Conservation (phyloP, 2,113 vertebrate species). For the Corythornis cristatus region DNA sequence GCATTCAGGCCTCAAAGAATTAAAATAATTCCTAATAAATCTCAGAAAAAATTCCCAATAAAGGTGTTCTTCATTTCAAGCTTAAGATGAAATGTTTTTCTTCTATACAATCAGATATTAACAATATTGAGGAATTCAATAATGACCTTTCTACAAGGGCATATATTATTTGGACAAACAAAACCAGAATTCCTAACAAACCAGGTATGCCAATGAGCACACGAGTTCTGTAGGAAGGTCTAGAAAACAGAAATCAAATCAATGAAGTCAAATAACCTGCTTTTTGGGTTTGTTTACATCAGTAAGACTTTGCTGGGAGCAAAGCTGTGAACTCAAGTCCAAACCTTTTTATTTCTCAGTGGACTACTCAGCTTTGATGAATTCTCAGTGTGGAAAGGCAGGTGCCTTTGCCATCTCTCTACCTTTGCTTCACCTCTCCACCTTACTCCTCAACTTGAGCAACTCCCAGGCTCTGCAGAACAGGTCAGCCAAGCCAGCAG, state of each 20-base stretch:
- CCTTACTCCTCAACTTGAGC: not conserved
- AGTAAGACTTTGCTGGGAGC: not conserved
- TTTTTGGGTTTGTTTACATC: not conserved
- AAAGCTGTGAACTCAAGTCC: not conserved
- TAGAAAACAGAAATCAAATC: not conserved
- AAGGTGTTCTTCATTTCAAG: not conserved
- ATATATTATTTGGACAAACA: not conserved
- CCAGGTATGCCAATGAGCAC: not conserved
- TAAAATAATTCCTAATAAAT: not conserved
- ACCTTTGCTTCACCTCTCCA: not conserved
- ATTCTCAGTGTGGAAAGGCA: rapidly evolving
- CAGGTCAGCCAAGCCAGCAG: not conserved
- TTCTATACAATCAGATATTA: not conserved
- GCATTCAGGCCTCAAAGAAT: not conserved
- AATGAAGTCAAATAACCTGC: not conserved
- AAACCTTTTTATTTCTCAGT: not conserved
- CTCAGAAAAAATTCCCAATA: not conserved
- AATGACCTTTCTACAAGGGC: not conserved
- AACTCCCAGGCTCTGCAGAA: not conserved
- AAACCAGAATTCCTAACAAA: not conserved
- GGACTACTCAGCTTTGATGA: not conserved
- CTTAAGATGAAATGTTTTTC: not conserved
- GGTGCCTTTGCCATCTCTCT: not conserved
- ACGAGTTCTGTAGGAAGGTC: not conserved
- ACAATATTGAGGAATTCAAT: not conserved